phyloP scores from a whole-genome alignment of 2,113 vertebrate species.

The Nycticebus coucang region DNA sequence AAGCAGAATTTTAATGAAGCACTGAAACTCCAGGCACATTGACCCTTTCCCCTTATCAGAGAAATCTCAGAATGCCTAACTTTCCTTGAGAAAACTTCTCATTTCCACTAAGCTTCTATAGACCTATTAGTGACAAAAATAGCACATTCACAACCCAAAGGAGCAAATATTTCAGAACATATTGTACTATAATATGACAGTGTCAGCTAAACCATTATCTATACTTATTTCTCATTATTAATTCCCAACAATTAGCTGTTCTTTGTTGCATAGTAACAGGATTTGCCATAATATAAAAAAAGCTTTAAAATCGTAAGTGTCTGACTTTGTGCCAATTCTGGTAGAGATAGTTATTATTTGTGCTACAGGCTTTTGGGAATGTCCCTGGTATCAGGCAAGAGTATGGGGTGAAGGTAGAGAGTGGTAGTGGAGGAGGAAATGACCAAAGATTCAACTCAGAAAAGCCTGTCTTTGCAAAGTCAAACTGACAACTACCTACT shows the following conservation, averaged over 20 bases:
- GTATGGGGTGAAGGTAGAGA: too few relatives aligned
- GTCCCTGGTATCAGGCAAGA: neutral
- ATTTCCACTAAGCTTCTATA: constrained; percentile 82
- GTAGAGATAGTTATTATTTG: constrained; percentile 56
- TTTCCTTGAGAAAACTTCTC: constrained; percentile 82
- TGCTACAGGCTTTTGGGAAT: neutral
- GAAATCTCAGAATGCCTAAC: constrained; percentile 83
- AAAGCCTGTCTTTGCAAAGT: neutral
- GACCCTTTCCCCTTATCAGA: constrained; percentile 86
- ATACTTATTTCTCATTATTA: constrained; percentile 80
- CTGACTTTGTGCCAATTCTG: constrained; percentile 50
- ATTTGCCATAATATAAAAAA: constrained; percentile 75
- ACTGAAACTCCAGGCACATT: constrained; percentile 84
- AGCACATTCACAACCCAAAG: constrained; percentile 78
- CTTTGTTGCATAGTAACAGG: constrained; percentile 76
- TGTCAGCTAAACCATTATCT: constrained; percentile 78
- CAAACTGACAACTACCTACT: neutral
- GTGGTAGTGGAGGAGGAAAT: neutral
- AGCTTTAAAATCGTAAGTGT: constrained; percentile 43
- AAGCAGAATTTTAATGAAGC: constrained; percentile 89
- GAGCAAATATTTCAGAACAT: constrained; percentile 77
- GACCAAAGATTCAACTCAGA: neutral
- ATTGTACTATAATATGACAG: constrained; percentile 78
- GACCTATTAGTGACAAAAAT: constrained; percentile 76
- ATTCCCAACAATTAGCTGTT: constrained; percentile 83